phyloP scores from a whole-genome alignment of 2,888 invertebrate genomes.

The Lissocephala sabroskyi region DNA sequence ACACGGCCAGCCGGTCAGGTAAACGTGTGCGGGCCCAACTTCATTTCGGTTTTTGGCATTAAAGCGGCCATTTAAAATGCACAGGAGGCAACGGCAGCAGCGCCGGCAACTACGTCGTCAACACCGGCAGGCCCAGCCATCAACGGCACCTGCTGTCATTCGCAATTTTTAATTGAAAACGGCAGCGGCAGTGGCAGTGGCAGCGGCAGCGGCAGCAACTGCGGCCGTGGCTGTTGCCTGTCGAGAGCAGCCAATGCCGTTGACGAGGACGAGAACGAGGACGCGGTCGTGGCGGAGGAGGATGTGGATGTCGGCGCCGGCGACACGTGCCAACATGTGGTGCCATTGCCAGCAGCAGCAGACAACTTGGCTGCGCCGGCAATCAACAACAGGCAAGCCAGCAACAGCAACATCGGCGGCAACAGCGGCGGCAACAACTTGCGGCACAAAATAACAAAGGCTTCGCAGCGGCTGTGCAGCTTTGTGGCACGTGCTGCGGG shows the following conservation, averaged over 20 bases:
- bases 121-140: constrained; percentile 25
- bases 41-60: neutral
- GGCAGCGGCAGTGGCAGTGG: constrained; percentile 25
- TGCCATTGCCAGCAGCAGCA: constrained; percentile 34
- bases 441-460: constrained; percentile 2
- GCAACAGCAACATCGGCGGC: constrained; percentile 14
- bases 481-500: constrained; percentile 46
- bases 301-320: constrained; percentile 18
- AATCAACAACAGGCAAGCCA: constrained; percentile 15
- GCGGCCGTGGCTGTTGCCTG: constrained; percentile 18
- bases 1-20: constrained; percentile 11
- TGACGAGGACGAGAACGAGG: no score
- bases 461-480: no score
- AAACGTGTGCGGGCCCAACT: neutral
- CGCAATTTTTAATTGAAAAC: constrained; percentile 69
- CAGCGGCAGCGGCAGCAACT: constrained; percentile 20
- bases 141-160: constrained; percentile 69
- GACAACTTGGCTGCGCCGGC: constrained; percentile 48
- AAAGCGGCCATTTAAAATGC: constrained; percentile 4
- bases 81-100: constrained; percentile 16
- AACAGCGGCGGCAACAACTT: constrained; percentile 6
- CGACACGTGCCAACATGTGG: constrained; percentile 61
- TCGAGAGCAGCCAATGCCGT: constrained; percentile 26
- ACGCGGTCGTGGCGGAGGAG: constrained; percentile 10
- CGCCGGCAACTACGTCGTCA: constrained; percentile 4